A percentile compares a stretch with the other conserved stretches of the same genome.
Conservation (phyloP, 2,797 vertebrate species). For the Echeneis naucrates region DNA sequence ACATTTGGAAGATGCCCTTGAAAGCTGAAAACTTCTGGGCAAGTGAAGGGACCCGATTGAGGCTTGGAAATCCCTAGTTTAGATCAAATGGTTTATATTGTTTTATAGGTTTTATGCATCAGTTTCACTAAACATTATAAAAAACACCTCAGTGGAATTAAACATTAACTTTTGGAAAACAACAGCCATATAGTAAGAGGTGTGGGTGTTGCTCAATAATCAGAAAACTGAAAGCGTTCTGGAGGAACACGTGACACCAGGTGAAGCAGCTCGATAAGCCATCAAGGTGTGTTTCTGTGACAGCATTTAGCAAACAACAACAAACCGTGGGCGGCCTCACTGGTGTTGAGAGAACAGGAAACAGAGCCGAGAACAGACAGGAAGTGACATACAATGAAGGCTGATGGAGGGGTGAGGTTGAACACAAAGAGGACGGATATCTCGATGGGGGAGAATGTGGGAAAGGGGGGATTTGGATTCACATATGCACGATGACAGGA, state of each 20-base stretch:
- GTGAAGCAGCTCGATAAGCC: background rate
- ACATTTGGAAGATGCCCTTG: no score
- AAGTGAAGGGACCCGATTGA: no score
- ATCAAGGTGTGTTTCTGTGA: background rate
- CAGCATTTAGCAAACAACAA: background rate
- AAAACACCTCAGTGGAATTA: background rate
- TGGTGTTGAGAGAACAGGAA: slow-evolving; percentile 52
- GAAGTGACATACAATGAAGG: slow-evolving; percentile 67
- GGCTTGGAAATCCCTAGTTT: no score
- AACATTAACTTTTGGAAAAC: background rate
- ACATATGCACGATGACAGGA: slow-evolving; percentile 18
- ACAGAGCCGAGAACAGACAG: slow-evolving; percentile 49
- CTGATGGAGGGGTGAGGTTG: slow-evolving; percentile 9
- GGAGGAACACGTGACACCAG: background rate
- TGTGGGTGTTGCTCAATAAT: background rate
- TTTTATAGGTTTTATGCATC: background rate
- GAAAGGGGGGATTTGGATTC: slow-evolving; percentile 38
- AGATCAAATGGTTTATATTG: background rate
- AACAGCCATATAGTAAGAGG: background rate
- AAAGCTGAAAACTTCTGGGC: no score
- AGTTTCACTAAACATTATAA: background rate
- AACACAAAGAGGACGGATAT: slow-evolving; percentile 70
- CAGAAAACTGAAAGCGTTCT: background rate
- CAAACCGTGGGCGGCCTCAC: slow-evolving; percentile 12
- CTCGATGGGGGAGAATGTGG: slow-evolving; percentile 49